Percentiles rank a stretch among this genome's conserved stretches.
phyloP scores from a whole-genome alignment of 1,140 invertebrate species.

The Ruditapes philippinarum region DNA sequence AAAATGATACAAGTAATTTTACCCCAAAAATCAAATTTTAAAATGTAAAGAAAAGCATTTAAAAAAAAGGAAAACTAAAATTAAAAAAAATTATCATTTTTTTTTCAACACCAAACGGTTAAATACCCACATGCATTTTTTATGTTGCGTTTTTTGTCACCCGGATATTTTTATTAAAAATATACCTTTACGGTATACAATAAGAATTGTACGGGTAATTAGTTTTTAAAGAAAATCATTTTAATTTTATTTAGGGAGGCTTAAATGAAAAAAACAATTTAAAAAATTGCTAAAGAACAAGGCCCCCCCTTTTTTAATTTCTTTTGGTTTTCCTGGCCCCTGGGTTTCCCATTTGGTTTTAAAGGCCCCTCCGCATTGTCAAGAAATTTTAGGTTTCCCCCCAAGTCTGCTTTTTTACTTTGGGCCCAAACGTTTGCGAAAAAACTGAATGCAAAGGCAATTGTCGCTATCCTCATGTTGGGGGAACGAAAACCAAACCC shows the following conservation, averaged over 20 bases:
- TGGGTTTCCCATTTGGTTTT: slow-evolving; percentile 51
- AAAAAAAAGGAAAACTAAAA: no score
- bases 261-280: not conserved
- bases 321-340: slow-evolving; percentile 31
- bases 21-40: no score
- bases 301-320: slow-evolving; percentile 18
- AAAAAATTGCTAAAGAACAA: slow-evolving; percentile 15
- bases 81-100: no score
- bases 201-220: no score
- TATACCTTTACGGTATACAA: no score
- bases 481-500: not conserved
- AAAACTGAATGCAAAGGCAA: slow-evolving; percentile 64
- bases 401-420: slow-evolving; percentile 4
- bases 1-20: no score
- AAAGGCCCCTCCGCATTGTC: slow-evolving; percentile 24
- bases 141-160: no score
- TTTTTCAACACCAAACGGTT: no score
- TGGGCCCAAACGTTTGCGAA: slow-evolving; percentile 44
- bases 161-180: no score
- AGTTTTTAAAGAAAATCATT: not conserved
- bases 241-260: not conserved
- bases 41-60: no score
- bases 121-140: no score
- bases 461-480: slow-evolving; percentile 54
- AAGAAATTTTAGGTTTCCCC: not conserved